phyloP scores from a whole-genome alignment of 53 echinoderm and acorn worm genomes.

The Apostichopus leukothele region DNA sequence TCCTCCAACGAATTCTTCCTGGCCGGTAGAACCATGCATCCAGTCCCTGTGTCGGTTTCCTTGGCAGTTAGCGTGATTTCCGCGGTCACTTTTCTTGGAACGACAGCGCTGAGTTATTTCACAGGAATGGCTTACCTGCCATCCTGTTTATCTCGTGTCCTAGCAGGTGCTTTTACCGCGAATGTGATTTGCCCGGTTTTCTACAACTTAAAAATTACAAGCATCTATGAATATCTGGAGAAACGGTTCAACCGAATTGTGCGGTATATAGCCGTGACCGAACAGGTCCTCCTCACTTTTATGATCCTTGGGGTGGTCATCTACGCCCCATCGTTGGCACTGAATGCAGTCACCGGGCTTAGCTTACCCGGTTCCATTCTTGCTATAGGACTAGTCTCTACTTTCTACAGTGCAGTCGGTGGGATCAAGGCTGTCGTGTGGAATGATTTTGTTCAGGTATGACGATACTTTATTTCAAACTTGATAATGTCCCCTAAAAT shows the following conservation, averaged over 20 bases:
- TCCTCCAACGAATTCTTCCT: conserved; percentile 16
- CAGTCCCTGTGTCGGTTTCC: conserved; percentile 14
- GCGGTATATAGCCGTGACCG: conserved; percentile 9
- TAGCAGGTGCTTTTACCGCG: neutral
- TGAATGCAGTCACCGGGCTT: conserved; percentile 37
- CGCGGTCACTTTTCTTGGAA: conserved; percentile 34
- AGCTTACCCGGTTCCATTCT: conserved; percentile 8
- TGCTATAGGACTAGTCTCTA: conserved; percentile 2
- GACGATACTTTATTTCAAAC: no score
- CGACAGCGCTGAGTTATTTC: neutral
- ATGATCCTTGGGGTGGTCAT: conserved; percentile 8
- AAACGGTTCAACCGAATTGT: conserved; percentile 1
- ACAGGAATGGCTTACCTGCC: neutral
- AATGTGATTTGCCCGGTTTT: conserved; percentile 7
- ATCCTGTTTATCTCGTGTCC: neutral
- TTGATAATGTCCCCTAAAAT: no score
- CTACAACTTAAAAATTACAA: conserved; percentile 38
- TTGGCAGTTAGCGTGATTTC: conserved; percentile 33
- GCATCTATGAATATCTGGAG: conserved; percentile 40
- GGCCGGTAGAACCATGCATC: conserved; percentile 15
- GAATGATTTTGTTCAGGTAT: conserved; percentile 33
- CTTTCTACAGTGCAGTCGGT: conserved; percentile 33
- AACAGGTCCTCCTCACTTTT: neutral
- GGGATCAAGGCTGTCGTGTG: conserved; percentile 38
- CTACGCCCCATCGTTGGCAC: conserved; percentile 33